Base-by-base conservation (phyloP, 2,888 invertebrate species). In the Odontothrips loti region DNA sequence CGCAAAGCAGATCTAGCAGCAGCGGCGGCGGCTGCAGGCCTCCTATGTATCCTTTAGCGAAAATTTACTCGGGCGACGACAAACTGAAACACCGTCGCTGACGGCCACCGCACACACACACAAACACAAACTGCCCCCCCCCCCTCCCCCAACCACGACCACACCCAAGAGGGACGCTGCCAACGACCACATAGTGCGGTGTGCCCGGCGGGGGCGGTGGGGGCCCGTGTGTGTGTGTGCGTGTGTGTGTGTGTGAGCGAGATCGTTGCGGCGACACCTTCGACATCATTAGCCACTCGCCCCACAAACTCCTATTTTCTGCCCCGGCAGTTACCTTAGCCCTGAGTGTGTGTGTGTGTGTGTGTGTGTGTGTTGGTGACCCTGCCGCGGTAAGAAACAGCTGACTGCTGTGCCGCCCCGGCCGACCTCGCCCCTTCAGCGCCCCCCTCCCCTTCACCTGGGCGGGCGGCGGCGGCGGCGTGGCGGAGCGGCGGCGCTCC, bases 401-500 rank as follows among this genome's bases (percentile, higher is more conserved):
- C 68, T 75, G 68, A 75, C 68, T 27, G 20, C 58, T 6, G 34
- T n/a, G 34, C 34, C 34, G 23, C 27, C 68, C 34, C 34, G 34
- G 34, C 34, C 68, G 68, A 75, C 68, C 68, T 75, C 68, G 68
- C 68, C 68, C 58, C 68, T 23, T 27, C 27, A 27, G 27, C 68
- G 58, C 58, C 34, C 34, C 34, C 34, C 34, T 43, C 34, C 34
- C 34, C 34, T 43, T 43, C 34, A 43, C 34, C 34, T 43, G 34
- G 34, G 34, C 68, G n/a, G 68, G n/a, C 68, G 23, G 68, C 23
- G 23, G 11, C 23, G 68, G 63, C 20, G 11, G n/a, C n/a, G 23
- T 9, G 68, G 23, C 68, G 23, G 68, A 1, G 68, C 68, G 68
- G n/a, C 51, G 23, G 63, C 63, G 63, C 68, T 4, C 68, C 68